Evolutionary conservation across 2,113 vertebrate genomes (phyloP).

Genomic region (Capreolus pygargus): DNA sequence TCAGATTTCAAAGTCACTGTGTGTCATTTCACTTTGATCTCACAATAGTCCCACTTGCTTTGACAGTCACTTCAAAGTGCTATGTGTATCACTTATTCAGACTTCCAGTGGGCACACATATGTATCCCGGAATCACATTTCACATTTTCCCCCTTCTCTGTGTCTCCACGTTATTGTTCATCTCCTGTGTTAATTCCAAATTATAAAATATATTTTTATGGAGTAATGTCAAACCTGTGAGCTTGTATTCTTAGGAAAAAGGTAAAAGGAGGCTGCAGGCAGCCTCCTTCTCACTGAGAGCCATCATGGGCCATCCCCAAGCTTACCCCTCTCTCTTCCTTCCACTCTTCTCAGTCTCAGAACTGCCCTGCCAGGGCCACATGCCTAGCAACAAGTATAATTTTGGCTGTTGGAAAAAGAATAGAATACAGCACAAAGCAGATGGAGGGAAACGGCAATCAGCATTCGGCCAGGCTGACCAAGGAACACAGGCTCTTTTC

Average conservation of each 20-base stretch:
- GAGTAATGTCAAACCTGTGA: not conserved
- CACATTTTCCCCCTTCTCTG: not conserved
- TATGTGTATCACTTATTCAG: not conserved
- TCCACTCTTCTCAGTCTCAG: not conserved
- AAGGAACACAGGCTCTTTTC: not conserved
- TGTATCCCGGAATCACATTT: not conserved
- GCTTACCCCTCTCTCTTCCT: not conserved
- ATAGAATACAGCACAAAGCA: not conserved
- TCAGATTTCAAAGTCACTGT: not conserved
- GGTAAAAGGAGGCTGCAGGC: not conserved
- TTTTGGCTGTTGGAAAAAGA: slow-evolving; percentile 14
- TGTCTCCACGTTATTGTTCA: not conserved
- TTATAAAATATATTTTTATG: not conserved
- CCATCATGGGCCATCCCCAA: not conserved
- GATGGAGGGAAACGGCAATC: not conserved
- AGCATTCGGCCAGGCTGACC: not conserved
- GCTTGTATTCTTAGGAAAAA: not conserved
- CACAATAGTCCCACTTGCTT: not conserved
- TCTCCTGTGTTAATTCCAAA: not conserved
- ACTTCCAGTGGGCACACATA: not conserved
- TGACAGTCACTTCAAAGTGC: not conserved
- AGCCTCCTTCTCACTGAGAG: not conserved
- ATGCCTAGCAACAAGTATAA: not conserved
- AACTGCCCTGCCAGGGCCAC: not conserved
- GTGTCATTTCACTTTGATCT: not conserved